These are phyloP conservation scores for Heliconius cydno DNA, from an alignment of 2,888 invertebrate genomes.

Conservation along the genomic window DNA sequence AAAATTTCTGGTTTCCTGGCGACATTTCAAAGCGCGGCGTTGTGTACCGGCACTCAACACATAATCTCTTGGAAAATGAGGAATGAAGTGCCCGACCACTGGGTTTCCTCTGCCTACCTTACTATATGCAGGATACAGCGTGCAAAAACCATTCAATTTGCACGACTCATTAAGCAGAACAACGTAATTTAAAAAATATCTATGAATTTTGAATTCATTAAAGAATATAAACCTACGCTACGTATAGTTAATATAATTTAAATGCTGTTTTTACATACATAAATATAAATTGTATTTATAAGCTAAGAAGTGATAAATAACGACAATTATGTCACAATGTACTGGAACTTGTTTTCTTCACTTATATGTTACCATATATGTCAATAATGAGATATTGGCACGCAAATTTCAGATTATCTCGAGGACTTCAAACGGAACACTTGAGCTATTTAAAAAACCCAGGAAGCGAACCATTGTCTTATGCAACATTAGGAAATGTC, in stretches of 20 bases:
- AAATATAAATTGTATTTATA: neutral
- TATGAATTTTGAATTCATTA: neutral
- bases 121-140: no score
- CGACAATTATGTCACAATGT: neutral
- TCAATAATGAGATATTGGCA: neutral
- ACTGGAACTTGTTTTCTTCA: neutral
- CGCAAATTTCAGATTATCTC: constrained; percentile 55
- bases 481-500: constrained; percentile 83
- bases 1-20: no score
- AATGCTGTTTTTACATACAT: neutral
- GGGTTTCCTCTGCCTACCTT: no score
- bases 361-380: neutral
- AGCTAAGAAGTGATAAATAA: neutral
- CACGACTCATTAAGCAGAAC: no score
- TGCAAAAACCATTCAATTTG: no score
- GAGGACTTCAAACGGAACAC: constrained; percentile 53
- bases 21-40: no score
- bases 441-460: constrained; percentile 83
- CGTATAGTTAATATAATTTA: no score
- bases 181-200: no score
- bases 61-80: no score
- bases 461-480: constrained; percentile 79
- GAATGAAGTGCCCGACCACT: no score
- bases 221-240: no score
- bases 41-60: no score